These are phyloP conservation scores for Bombus ignitus DNA, from an alignment of 1,140 invertebrate genomes.

Conservation along the genomic window DNA sequence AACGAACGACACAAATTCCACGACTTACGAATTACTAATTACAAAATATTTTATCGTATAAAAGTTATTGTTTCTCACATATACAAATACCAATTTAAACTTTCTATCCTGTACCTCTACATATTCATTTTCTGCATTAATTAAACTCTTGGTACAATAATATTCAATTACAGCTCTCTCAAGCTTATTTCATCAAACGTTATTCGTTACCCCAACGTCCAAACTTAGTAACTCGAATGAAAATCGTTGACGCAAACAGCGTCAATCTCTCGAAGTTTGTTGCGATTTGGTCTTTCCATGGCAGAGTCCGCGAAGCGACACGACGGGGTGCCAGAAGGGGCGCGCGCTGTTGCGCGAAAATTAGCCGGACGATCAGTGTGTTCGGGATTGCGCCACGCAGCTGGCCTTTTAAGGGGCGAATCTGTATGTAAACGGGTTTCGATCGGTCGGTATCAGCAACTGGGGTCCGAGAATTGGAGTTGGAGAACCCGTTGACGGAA, in stretches of 20 bases:
- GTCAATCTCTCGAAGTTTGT: conserved; percentile 35
- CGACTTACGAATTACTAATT: no score
- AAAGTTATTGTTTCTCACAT: no score
- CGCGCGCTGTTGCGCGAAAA: conserved; percentile 59
- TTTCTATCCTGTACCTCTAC: no score
- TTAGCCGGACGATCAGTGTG: conserved; percentile 48
- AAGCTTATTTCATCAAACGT: background rate
- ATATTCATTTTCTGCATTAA: background rate
- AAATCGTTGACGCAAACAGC: conserved; percentile 38
- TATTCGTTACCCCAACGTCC: background rate
- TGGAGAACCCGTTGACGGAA: conserved; percentile 58
- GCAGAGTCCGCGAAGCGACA: conserved; percentile 7
- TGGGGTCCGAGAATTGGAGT: conserved; percentile 49
- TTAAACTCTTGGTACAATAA: background rate
- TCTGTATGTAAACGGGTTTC: conserved; percentile 71
- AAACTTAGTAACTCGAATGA: conserved; percentile 10
- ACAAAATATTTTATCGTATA: no score
- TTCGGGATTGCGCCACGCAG: conserved; percentile 58
- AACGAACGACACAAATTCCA: no score
- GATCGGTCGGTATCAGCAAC: conserved; percentile 57
- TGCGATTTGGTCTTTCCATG: conserved; percentile 44
- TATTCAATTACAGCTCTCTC: background rate
- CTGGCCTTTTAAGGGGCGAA: conserved; percentile 66
- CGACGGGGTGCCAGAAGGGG: conserved; percentile 1
- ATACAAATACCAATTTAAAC: no score